phyloP scores from a whole-genome alignment of 2,797 vertebrate genomes.

The Sarcoramphus papa region DNA sequence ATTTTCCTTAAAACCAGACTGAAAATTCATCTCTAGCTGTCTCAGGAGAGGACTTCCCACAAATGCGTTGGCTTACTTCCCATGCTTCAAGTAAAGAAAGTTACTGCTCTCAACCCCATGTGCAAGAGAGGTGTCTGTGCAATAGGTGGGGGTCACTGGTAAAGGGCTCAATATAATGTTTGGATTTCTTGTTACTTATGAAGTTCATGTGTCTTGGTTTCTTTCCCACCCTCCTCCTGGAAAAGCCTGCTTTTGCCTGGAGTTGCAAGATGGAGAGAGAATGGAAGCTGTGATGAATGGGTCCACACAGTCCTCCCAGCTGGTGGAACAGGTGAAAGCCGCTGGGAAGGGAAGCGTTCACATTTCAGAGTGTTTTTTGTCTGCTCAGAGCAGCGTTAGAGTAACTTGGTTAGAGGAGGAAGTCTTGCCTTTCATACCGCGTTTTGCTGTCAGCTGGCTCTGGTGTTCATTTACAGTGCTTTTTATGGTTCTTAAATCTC shows the following conservation, averaged over 20 bases:
- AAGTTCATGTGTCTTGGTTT: background rate
- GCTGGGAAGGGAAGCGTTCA: background rate
- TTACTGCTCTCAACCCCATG: background rate
- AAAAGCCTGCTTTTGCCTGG: background rate
- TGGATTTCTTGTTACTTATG: background rate
- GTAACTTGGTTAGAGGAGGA: background rate
- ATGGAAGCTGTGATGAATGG: slow-evolving; percentile 10
- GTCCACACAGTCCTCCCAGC: slow-evolving; percentile 35
- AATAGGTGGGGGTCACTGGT: background rate
- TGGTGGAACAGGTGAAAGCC: slow-evolving; percentile 52
- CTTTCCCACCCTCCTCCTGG: background rate
- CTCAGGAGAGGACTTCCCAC: background rate
- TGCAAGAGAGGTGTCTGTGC: background rate
- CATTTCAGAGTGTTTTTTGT: background rate
- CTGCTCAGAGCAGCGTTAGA: background rate
- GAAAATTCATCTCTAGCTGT: background rate
- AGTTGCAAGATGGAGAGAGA: background rate
- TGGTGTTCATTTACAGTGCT: background rate
- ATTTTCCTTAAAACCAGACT: background rate
- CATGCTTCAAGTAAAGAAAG: background rate
- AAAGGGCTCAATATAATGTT: background rate
- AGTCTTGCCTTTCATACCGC: background rate
- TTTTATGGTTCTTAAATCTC: background rate
- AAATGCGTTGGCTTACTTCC: background rate
- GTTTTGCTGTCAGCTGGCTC: background rate